Evolutionary conservation across 2,113 vertebrate genomes (phyloP), one percentile per base, ranked within the genome.

Genomic region (Ceyx melanurus): DNA sequence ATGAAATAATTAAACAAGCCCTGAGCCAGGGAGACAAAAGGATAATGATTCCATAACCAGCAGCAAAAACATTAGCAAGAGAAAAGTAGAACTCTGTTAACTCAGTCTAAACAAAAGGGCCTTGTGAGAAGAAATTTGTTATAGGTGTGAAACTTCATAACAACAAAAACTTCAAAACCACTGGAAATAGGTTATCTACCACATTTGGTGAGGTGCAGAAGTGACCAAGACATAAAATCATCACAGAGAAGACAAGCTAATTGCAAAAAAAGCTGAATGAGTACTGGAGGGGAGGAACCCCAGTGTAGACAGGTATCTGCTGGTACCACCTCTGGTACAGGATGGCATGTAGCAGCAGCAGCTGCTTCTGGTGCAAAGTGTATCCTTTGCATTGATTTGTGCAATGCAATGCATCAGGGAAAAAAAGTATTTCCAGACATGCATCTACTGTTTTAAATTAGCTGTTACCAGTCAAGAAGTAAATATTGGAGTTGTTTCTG

Each of bases 401-500:
- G 35, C 23, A 68, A 15, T 37, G 28, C 8, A 78, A 62, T 29
- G 18, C 56, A 58, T 29, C 26, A 56, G n/a, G 23, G 33, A 10
- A n/a, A 62, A 54, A 8, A 82, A 54, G 7, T 28, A 68, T n/a
- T 70, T 65, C 45, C 73, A 68, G 62, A 23, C 18, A 42, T 22
- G 14, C 6, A 65, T 40, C 14, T 10, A 45, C 14, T 74, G 50
- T 31, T 87, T 42, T 85, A 57, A 91, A 91, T 85, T 65, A 79
- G 65, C 45, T 85, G 15, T 57, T 87, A 61, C 40, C 11, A 78
- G 71, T 85, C 22, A 31, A 85, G 71, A 89, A 89, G 45, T 76
- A 95, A 87, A 89, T 85, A 62, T 65, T 72, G 37, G 66, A 89
- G 78, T 15, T 87, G n/a, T 46, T 87, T 89, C 61, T 87, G 57